Conservation (phyloP, 2,113 vertebrate species). For the Sprattus sprattus region DNA sequence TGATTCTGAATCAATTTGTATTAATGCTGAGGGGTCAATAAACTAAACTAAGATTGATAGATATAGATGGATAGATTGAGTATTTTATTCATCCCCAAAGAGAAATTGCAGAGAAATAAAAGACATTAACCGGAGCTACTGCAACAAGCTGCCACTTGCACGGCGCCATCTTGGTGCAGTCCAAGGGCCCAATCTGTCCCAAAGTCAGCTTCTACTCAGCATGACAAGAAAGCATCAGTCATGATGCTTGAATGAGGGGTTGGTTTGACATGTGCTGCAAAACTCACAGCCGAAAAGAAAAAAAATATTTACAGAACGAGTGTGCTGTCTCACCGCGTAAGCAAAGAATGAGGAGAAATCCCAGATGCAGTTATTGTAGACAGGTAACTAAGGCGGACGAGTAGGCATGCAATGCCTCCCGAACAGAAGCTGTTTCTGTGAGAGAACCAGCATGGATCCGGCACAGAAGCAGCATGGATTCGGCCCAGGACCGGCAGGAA, state of each 20-base stretch:
- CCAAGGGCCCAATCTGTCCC: neutral
- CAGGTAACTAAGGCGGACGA: no score
- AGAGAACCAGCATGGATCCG: neutral
- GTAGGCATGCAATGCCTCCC: neutral
- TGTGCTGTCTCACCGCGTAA: neutral
- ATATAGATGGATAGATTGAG: neutral
- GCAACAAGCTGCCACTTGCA: neutral
- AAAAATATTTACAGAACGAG: neutral
- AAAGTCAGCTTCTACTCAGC: neutral
- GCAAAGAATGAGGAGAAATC: neutral
- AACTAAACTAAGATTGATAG: neutral
- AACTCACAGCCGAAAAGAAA: neutral
- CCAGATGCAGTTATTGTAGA: neutral
- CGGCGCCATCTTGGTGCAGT: neutral
- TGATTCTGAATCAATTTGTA: no score
- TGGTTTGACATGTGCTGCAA: neutral
- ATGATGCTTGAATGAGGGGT: neutral
- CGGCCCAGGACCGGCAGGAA: neutral
- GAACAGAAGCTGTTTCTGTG: neutral
- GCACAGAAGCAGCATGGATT: neutral
- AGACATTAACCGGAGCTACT: neutral
- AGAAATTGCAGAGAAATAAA: neutral
- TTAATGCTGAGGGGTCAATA: neutral
- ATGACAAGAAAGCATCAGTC: neutral
- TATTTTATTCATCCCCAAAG: neutral